Conservation (phyloP, 1,140 invertebrate species). For the Nasonia vitripennis region DNA sequence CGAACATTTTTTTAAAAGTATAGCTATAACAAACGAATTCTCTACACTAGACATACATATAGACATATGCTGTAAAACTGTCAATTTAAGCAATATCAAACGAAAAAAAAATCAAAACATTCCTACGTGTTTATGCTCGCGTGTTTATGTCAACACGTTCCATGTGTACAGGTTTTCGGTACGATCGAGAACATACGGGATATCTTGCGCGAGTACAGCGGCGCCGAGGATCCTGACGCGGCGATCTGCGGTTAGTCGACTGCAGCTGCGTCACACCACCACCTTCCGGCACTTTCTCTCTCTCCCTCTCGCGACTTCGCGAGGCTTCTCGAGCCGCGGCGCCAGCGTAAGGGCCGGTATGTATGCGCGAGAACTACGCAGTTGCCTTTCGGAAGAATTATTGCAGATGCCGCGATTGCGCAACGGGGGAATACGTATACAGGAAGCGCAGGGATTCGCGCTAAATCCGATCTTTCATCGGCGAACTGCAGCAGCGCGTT, state of each 20-base stretch:
- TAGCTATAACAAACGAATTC: too few relatives aligned
- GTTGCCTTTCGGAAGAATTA: conserved; percentile 7
- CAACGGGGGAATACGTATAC: conserved; percentile 5
- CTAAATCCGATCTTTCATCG: conserved; percentile 25
- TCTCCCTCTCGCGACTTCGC: not conserved
- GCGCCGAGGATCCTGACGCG: not conserved
- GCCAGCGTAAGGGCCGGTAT: too few relatives aligned
- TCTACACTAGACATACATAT: too few relatives aligned
- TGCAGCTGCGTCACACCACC: not conserved
- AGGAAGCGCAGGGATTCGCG: not conserved
- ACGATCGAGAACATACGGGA: too few relatives aligned
- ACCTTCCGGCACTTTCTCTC: conserved; percentile 27
- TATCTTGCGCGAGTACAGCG: not conserved
- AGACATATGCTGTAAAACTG: too few relatives aligned
- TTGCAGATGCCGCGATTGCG: not conserved
- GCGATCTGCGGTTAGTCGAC: not conserved
- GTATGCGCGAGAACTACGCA: not conserved
- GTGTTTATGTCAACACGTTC: too few relatives aligned
- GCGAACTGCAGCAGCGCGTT: too few relatives aligned
- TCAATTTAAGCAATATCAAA: too few relatives aligned
- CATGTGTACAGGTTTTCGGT: too few relatives aligned
- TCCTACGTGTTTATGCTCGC: too few relatives aligned
- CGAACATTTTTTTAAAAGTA: too few relatives aligned
- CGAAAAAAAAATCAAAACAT: too few relatives aligned
- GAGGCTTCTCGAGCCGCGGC: not conserved